Evolutionary conservation across 2,888 invertebrate species (phyloP), one percentile per base, ranked within the genome.

Genomic region (Phania funesta): DNA sequence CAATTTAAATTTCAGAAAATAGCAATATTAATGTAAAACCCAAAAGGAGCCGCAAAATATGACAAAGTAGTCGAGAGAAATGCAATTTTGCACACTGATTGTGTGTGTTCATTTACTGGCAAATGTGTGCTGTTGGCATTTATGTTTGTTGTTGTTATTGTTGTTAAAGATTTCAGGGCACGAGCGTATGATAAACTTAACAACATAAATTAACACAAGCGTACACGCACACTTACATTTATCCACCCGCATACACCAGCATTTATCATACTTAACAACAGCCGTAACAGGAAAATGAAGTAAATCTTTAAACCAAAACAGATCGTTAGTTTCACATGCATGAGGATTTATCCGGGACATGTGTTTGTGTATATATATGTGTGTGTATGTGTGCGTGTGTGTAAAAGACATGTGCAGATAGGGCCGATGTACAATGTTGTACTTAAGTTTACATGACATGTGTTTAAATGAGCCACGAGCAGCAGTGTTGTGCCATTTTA

Each of bases 241-340:
- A 22, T 26, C 1, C 16, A 9, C 41, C 9, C 11, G 2, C 38
- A 24, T n/a, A 56, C 8, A 20, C 9, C 32, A 56, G 46, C 56
- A 77, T 77, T 70, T 77, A 48, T 77, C 70, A 77, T 56, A 64
- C 70, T 77, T 60, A 46, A 56, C 24, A 26, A 38, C 24, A 52
- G 50, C 26, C 24, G 32, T 60, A 60, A 52, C 32, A 32, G 65
- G 16, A 50, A 67, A 46, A 38, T 56, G 6, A 20, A 54, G 68
- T 54, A 70, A 56, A 77, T 77, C 44, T 18, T 16, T 54, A 48
- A 52, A 54, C 62, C 62, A 20, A 64, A 70, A 52, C 20, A 29
- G n/a, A 71, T 50, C 60, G 18, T 60, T 48, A 35, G 13, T 29
- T 52, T 52, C 16, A 2, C 9, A 20, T 58, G 38, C 13, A 18